Evolutionary conservation across 2,797 vertebrate species (phyloP).

Genomic region (Corythornis leucogaster): DNA sequence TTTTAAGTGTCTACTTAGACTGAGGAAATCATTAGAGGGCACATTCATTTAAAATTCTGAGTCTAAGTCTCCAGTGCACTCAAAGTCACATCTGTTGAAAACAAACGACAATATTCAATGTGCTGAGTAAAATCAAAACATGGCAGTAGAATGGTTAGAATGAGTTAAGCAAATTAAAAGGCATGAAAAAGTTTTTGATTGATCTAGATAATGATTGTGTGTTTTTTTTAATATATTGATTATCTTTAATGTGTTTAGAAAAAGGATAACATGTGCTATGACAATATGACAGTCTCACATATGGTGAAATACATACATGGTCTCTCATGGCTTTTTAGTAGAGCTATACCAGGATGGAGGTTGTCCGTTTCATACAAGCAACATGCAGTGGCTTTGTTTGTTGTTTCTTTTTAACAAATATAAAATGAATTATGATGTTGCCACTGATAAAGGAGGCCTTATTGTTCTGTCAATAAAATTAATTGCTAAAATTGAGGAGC

Average conservation of each 20-base stretch:
- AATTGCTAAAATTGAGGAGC: constrained; percentile 68
- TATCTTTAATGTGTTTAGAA: constrained; percentile 51
- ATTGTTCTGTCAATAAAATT: constrained; percentile 75
- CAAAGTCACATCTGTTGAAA: constrained; percentile 85
- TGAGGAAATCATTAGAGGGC: constrained; percentile 77
- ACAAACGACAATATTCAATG: constrained; percentile 79
- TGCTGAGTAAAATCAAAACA: constrained; percentile 79
- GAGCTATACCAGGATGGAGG: not conserved
- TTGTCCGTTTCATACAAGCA: not conserved
- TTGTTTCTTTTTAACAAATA: constrained; percentile 52
- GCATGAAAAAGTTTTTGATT: constrained; percentile 80
- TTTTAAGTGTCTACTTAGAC: constrained; percentile 83
- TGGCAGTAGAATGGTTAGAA: constrained; percentile 51
- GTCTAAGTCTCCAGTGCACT: constrained; percentile 81
- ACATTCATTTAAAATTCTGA: constrained; percentile 85
- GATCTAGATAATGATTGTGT: constrained; percentile 69
- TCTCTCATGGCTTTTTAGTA: not conserved
- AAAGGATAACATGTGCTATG: not conserved
- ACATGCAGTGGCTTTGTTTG: not conserved
- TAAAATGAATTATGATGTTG: constrained; percentile 16
- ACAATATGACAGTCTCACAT: not conserved
- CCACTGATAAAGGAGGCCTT: not conserved
- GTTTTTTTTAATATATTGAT: constrained; percentile 79
- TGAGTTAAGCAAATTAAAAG: constrained; percentile 88
- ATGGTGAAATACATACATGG: not conserved